A percentile compares a stretch with the other conserved stretches of the same genome.
Evolutionary conservation across 2,888 invertebrate genomes (phyloP).

Genomic region (Lasioglossum leucozonium): DNA sequence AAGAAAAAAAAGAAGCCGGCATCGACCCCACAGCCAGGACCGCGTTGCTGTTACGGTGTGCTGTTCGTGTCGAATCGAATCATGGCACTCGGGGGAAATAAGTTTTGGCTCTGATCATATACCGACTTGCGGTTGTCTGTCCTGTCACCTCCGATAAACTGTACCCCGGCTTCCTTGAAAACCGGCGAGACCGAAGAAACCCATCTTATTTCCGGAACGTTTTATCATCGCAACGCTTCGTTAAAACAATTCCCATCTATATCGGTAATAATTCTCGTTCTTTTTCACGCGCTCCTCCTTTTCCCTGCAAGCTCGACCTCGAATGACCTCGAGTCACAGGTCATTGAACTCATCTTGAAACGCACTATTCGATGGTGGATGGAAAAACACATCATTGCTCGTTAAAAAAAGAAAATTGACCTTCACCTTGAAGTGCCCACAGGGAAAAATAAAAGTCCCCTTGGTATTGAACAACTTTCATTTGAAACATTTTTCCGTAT

Average conservation of each 20-base stretch:
- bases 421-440: too few species aligned
- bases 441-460: too few species aligned
- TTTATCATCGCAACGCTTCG: background rate
- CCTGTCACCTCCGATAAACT: conserved; percentile 27
- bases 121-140: conserved; percentile 65
- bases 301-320: too few species aligned
- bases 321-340: too few species aligned
- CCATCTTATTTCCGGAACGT: background rate
- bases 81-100: conserved; percentile 82
- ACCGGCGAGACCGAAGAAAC: background rate
- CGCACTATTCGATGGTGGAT: too few species aligned
- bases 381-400: too few species aligned
- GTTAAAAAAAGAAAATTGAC: too few species aligned
- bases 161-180: background rate
- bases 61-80: conserved; percentile 79
- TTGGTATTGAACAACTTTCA: too few species aligned
- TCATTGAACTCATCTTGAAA: too few species aligned
- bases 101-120: conserved; percentile 80
- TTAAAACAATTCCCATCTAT: background rate
- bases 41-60: conserved; percentile 18
- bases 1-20: conserved; percentile 26
- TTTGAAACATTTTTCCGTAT: too few species aligned
- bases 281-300: too few species aligned
- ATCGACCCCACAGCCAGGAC: conserved; percentile 26
- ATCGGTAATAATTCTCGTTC: background rate